A percentile compares a stretch with the other conserved stretches of the same genome.
Evolutionary conservation across 2,797 vertebrate species (phyloP).

Genomic region (Parauchenoglanis ngamensis): DNA sequence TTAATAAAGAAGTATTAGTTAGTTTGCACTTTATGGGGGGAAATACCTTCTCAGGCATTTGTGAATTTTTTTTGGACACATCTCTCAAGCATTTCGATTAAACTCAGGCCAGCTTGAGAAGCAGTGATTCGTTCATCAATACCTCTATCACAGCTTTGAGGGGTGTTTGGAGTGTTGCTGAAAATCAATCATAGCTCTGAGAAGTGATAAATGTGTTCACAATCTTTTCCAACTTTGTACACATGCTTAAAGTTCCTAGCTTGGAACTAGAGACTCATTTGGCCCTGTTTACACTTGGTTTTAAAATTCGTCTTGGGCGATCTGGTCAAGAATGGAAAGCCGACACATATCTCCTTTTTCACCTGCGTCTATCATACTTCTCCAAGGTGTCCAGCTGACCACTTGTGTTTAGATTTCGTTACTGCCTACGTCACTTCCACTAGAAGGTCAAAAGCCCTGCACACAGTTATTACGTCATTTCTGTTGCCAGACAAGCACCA

Average conservation of each 20-base stretch:
- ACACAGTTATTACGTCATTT: too few species aligned
- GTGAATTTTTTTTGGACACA: not conserved
- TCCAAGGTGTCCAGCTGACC: too few species aligned
- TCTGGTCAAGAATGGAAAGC: too few species aligned
- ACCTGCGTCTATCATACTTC: too few species aligned
- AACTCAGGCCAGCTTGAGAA: not conserved
- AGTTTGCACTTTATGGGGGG: not conserved
- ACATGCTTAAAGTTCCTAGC: not conserved
- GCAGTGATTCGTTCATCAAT: not conserved
- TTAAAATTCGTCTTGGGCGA: too few species aligned
- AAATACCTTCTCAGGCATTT: not conserved
- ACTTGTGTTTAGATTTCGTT: too few species aligned
- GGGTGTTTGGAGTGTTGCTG: not conserved
- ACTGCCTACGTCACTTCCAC: too few species aligned
- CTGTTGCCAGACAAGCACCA: too few species aligned
- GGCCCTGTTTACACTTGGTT: too few species aligned
- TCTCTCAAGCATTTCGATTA: not conserved
- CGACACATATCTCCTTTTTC: too few species aligned
- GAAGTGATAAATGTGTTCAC: not conserved
- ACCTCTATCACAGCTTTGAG: not conserved
- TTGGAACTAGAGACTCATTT: too few species aligned
- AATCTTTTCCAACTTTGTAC: not conserved
- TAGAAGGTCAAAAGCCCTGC: too few species aligned
- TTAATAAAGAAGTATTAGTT: not conserved
- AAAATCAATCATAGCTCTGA: not conserved